Evolutionary conservation across 1,140 invertebrate genomes (phyloP), one percentile per base, ranked within the genome.

Genomic region (Tachypleus tridentatus): DNA sequence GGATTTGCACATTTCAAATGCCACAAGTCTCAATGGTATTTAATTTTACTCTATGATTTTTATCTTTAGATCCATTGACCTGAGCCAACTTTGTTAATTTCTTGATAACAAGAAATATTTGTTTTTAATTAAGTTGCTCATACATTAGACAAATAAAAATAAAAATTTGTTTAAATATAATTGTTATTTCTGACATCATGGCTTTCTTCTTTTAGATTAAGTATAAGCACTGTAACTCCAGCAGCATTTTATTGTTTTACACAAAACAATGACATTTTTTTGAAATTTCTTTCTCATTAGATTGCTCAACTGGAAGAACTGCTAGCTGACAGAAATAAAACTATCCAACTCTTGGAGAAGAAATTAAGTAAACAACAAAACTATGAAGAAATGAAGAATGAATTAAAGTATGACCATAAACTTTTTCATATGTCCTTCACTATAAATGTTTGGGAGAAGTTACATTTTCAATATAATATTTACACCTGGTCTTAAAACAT

Each of bases 351-450:
- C 68, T 79, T 97, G 64, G 92, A 97, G 79, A 86, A 86, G 49
- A 85, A 87, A 73, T 80, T 98, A 59, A 87, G 90, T 67, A 81
- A 82, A 61, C 90, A 95, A 77, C 84, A 85, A 73, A 93, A 96
- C 79, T 91, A 95, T 79, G 87, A 95, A 70, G 88, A 94, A 71
- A 81, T 93, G 70, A 93, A 91, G 76, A 79, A 89, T 72, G 90
- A 94, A 79, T 83, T 94, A 69, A 86, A 29, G 29, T 29, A 74
- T 70, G 63, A 72, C 62, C 49, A 29, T 29, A 29, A 29, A 29
- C 29, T 2, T 29, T 29, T 29, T 29, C 29, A 29, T 29, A 29
- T 29, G 29, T 2, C 29, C 29, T 29, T 29, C n/a, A 7, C 2
- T n/a, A 58, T 57, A 47, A 29, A 29, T 29, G 29, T 29, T 29